Evolutionary conservation across 2,797 vertebrate species (phyloP).

Genomic region (Tokudaia tokunoshimensis): DNA sequence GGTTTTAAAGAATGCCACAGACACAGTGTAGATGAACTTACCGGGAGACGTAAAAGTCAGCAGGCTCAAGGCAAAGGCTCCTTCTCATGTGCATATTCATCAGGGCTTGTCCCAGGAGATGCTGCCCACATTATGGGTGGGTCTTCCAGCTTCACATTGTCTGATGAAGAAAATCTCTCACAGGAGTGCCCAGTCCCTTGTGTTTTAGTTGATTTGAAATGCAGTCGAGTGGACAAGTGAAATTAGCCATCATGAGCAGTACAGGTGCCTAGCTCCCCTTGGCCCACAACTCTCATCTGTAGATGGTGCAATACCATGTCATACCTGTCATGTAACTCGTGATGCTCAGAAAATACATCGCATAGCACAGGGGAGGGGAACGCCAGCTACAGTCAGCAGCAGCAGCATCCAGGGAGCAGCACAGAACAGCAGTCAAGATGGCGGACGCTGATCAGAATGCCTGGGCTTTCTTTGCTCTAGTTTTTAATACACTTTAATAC

Average conservation of each 20-base stretch:
- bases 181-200: neutral
- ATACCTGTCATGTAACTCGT: neutral
- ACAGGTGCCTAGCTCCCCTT: neutral
- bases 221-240: neutral
- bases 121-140: neutral
- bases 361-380: neutral
- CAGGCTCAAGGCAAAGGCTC: neutral
- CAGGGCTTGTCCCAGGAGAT: neutral
- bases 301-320: neutral
- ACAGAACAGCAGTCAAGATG: neutral
- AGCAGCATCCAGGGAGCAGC: neutral
- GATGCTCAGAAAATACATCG: neutral
- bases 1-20: neutral
- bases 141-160: neutral
- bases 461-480: neutral
- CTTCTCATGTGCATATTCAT: neutral
- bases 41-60: no score
- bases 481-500: neutral
- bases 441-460: neutral
- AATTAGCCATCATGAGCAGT: neutral
- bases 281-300: neutral
- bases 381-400: neutral
- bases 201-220: neutral
- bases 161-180: neutral
- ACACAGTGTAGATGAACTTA: neutral